Evolutionary conservation across 2,113 vertebrate genomes (phyloP).

Genomic region (Gila orcuttii): DNA sequence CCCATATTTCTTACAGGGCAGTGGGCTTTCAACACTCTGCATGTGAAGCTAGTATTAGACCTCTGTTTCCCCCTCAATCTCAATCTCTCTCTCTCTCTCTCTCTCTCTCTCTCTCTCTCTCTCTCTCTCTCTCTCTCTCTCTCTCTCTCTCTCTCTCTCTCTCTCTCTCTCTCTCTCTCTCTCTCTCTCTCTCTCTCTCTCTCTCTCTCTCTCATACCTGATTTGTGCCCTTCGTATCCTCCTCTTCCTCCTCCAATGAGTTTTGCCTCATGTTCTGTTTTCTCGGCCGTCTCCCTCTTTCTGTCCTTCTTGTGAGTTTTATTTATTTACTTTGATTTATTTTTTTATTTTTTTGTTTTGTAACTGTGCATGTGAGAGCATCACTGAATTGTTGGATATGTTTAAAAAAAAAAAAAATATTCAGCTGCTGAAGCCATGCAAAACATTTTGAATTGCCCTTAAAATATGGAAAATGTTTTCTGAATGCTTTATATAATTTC

Average conservation of each 20-base stretch:
- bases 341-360: conserved; percentile 87
- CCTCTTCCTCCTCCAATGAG: conserved; percentile 71
- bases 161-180: conserved; percentile 66
- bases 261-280: conserved; percentile 67
- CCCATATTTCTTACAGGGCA: conserved; percentile 73
- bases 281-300: conserved; percentile 70
- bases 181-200: conserved; percentile 62
- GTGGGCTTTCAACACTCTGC: conserved; percentile 95
- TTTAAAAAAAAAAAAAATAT: conserved; percentile 88
- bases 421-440: conserved; percentile 99
- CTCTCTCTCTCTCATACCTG: conserved; percentile 65
- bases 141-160: conserved; percentile 62
- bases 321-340: conserved; percentile 76
- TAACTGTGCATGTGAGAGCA: conserved; percentile 99
- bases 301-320: conserved; percentile 84
- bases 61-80: conserved; percentile 67
- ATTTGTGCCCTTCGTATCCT: conserved; percentile 58
- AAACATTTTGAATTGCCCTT: conserved; percentile 99
- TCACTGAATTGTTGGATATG: conserved; percentile 99
- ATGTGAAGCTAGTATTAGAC: conserved; percentile 96
- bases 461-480: conserved; percentile 99
- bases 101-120: conserved; percentile 60
- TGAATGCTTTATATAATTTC: conserved; percentile 99
- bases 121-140: conserved; percentile 64
- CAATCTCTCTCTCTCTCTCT: conserved; percentile 57